Evolutionary conservation across 1,140 invertebrate genomes (phyloP).

Genomic region (Gryllus bimaculatus): DNA sequence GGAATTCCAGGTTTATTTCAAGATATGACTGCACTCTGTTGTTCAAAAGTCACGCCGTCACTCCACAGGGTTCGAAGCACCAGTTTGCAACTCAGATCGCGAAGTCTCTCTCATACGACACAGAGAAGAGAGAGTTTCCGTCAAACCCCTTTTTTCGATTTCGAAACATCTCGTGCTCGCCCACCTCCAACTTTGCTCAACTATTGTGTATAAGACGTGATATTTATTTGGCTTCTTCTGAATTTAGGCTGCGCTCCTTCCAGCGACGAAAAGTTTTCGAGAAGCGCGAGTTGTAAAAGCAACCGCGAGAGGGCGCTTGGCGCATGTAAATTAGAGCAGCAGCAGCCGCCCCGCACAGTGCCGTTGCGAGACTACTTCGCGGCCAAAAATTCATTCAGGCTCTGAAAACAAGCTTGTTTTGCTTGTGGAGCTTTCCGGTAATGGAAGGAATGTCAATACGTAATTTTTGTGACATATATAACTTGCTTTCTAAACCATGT

Average conservation of each 20-base stretch:
- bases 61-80: too few relatives aligned
- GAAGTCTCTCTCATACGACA: too few relatives aligned
- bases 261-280: background rate
- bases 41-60: background rate
- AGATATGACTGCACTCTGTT: background rate
- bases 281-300: background rate
- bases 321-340: background rate
- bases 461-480: too few relatives aligned
- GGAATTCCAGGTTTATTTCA: background rate
- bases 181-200: background rate
- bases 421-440: too few relatives aligned
- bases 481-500: too few relatives aligned
- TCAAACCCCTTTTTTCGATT: background rate
- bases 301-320: background rate
- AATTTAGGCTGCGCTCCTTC: background rate
- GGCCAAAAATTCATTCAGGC: too few relatives aligned
- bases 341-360: too few relatives aligned
- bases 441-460: too few relatives aligned
- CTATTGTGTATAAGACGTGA: background rate
- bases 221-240: background rate
- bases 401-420: too few relatives aligned
- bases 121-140: background rate
- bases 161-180: background rate
- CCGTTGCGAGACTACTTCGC: too few relatives aligned
- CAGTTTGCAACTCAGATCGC: too few relatives aligned